Conservation (phyloP, 1,140 invertebrate species). For the Brachionus manjavacas region DNA sequence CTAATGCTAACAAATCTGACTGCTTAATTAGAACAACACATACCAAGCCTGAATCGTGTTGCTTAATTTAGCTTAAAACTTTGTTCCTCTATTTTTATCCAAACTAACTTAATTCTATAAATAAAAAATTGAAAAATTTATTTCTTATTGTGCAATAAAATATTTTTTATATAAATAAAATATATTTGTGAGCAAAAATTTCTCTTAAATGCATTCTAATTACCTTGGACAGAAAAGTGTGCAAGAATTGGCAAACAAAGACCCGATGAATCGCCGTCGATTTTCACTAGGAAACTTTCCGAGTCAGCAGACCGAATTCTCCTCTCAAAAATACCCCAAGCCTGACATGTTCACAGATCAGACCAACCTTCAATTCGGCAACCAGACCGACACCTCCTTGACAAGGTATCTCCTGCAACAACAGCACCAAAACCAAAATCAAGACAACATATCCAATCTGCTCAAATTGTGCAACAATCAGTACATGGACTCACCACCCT, state of each 20-base stretch:
- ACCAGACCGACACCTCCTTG: background rate
- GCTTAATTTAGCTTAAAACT: background rate
- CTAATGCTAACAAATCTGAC: background rate
- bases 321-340: background rate
- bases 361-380: background rate
- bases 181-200: no score
- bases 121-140: background rate
- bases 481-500: background rate
- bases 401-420: background rate
- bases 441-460: constrained; percentile 3
- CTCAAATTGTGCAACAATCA: background rate
- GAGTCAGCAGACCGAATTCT: background rate
- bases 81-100: constrained; percentile 3
- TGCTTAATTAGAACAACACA: background rate
- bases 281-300: constrained; percentile 12
- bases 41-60: background rate
- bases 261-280: background rate
- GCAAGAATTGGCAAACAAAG: background rate
- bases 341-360: constrained; percentile 2
- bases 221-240: background rate
- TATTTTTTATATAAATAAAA: background rate
- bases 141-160: background rate
- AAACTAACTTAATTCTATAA: background rate
- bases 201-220: background rate
- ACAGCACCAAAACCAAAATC: background rate